A percentile compares a stretch with the other conserved stretches of the same genome.
These are phyloP conservation scores for Stenotaenia linearis DNA, from an alignment of 2,888 invertebrate genomes.

Conservation along the genomic window DNA sequence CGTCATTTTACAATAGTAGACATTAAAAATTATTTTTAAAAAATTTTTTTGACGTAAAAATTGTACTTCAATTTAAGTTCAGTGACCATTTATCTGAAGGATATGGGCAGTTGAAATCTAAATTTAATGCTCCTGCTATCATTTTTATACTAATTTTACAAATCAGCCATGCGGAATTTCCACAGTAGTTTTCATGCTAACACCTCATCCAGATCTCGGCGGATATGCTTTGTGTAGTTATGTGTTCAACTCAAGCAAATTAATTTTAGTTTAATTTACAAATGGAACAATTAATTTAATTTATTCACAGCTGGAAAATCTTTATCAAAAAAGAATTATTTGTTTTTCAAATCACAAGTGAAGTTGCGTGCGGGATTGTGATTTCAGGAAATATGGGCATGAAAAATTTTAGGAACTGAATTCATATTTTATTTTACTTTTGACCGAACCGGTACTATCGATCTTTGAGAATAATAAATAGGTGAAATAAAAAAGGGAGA, in stretches of 20 bases:
- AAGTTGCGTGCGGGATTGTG: too few species aligned
- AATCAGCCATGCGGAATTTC: neutral
- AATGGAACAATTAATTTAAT: too few species aligned
- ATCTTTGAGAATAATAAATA: too few species aligned
- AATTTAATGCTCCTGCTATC: neutral
- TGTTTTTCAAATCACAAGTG: too few species aligned
- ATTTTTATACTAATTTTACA: neutral
- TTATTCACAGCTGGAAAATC: too few species aligned
- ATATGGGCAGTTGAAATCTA: neutral
- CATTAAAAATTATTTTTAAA: too few species aligned
- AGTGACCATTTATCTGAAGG: neutral
- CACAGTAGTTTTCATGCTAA: neutral
- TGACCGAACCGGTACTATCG: too few species aligned
- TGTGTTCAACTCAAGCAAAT: neutral
- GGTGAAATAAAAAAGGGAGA: neutral
- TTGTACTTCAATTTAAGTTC: neutral
- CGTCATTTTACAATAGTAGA: neutral
- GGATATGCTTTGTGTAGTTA: neutral
- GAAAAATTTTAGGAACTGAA: too few species aligned
- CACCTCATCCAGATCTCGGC: neutral
- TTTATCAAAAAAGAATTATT: too few species aligned
- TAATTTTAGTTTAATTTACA: neutral
- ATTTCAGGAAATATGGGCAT: too few species aligned
- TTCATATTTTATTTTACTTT: too few species aligned
- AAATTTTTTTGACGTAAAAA: too few species aligned